Percentiles rank a stretch among this genome's conserved stretches.
phyloP scores from a whole-genome alignment of 1,140 invertebrate genomes.

The Drosophila rufa region DNA sequence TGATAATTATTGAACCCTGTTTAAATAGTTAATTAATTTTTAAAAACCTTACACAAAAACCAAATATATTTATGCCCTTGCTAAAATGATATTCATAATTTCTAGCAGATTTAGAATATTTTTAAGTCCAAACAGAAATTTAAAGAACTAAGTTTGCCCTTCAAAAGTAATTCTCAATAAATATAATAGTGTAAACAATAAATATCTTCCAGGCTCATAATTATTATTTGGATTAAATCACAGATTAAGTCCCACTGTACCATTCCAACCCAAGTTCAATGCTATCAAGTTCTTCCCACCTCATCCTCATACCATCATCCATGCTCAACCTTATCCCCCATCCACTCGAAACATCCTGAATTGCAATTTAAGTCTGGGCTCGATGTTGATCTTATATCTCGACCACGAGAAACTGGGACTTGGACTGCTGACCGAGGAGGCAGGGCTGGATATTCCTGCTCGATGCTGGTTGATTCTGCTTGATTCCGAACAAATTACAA shows the following conservation, averaged over 20 bases:
- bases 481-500: constrained; percentile 73
- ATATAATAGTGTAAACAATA: neutral
- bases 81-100: no score
- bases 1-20: no score
- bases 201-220: neutral
- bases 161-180: neutral
- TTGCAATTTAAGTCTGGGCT: constrained; percentile 39
- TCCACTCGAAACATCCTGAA: constrained; percentile 25
- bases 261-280: constrained; percentile 4
- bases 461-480: constrained; percentile 30
- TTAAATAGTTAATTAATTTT: no score
- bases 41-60: no score
- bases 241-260: constrained; percentile 5
- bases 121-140: no score
- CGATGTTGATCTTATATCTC: constrained; percentile 40
- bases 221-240: neutral
- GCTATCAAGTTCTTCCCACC: constrained; percentile 38
- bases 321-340: constrained; percentile 21
- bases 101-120: no score
- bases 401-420: constrained; percentile 31
- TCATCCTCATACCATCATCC: constrained; percentile 16
- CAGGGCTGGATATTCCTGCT: constrained; percentile 7
- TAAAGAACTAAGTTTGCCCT: no score
- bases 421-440: constrained; percentile 21
- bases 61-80: no score